A percentile compares a stretch with the other conserved stretches of the same genome.
These are phyloP conservation scores for Polydrusus cervinus DNA, from an alignment of 2,888 invertebrate species.

Conservation along the genomic window DNA sequence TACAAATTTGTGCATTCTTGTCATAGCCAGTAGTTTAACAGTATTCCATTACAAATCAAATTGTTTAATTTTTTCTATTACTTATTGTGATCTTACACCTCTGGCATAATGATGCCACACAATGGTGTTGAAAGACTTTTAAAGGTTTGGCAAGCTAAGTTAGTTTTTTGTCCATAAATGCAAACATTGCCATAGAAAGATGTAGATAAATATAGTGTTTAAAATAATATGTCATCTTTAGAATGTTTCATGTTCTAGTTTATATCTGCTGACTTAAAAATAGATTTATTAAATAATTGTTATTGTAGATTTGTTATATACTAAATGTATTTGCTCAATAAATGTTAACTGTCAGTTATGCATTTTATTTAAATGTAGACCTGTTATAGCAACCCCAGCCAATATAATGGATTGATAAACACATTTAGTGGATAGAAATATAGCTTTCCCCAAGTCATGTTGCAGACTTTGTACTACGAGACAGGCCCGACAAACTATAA, in stretches of 20 bases:
- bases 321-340: conserved; percentile 40
- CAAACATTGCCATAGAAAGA: conserved; percentile 17
- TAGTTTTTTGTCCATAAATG: conserved; percentile 6
- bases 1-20: neutral
- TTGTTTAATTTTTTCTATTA: neutral
- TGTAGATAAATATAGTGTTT: neutral
- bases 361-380: neutral
- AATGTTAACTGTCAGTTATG: conserved; percentile 9
- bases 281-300: conserved; percentile 20
- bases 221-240: conserved; percentile 6
- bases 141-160: conserved; percentile 7
- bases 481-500: too few relatives aligned
- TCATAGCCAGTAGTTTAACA: conserved; percentile 1
- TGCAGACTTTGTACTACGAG: too few relatives aligned
- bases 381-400: too few relatives aligned
- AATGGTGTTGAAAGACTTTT: neutral
- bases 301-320: conserved; percentile 32
- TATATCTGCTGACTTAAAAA: conserved; percentile 23
- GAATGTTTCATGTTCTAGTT: conserved; percentile 5
- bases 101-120: too few relatives aligned
- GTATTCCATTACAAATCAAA: conserved; percentile 6
- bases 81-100: neutral
- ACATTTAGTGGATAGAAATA: too few relatives aligned
- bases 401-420: too few relatives aligned
- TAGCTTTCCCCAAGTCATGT: too few relatives aligned